Conservation (phyloP, 1,140 invertebrate species). For the Temnothorax curvispinosus region DNA sequence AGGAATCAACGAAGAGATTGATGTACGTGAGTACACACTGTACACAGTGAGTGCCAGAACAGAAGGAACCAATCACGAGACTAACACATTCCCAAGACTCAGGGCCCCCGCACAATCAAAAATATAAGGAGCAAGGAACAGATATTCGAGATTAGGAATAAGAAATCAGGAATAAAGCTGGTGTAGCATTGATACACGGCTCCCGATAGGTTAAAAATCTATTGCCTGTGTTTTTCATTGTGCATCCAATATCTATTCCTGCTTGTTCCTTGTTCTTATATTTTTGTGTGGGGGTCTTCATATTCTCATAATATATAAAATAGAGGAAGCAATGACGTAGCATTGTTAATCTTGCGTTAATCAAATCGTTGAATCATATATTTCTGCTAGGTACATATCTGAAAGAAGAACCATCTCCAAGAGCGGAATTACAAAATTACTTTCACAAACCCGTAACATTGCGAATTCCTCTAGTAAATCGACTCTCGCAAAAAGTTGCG, state of each 20-base stretch:
- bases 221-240: too few species aligned
- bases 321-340: background rate
- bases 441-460: background rate
- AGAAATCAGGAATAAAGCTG: too few species aligned
- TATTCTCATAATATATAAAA: background rate
- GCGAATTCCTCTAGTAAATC: background rate
- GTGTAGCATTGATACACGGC: too few species aligned
- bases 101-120: too few species aligned
- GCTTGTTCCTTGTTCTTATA: too few species aligned
- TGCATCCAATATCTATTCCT: too few species aligned
- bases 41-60: background rate
- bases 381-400: background rate
- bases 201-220: too few species aligned
- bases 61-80: slow-evolving; percentile 22
- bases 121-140: too few species aligned
- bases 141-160: too few species aligned
- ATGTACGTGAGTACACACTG: background rate
- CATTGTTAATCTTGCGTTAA: background rate
- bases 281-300: too few species aligned
- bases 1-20: slow-evolving; percentile 44
- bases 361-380: background rate
- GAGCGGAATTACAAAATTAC: background rate
- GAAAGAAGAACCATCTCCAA: background rate
- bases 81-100: background rate
- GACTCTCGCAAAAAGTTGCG: background rate